These are phyloP conservation scores for Zaprionus ghesquierei DNA, from an alignment of 1,140 invertebrate species.

Conservation along the genomic window DNA sequence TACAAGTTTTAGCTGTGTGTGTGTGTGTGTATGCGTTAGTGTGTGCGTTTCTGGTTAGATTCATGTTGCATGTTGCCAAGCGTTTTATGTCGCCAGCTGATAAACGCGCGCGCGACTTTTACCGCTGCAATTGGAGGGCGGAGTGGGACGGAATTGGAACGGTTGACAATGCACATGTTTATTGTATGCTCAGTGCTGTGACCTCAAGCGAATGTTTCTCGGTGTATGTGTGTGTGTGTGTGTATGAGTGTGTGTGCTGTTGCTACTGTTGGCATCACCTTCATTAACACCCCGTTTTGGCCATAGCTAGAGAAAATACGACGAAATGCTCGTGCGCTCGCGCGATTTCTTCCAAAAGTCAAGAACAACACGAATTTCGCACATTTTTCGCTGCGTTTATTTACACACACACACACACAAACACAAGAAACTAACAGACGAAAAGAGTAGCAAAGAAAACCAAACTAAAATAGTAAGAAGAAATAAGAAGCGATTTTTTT, in stretches of 20 bases:
- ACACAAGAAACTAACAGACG: conserved; percentile 1
- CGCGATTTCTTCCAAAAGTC: conserved; percentile 36
- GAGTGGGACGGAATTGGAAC: neutral
- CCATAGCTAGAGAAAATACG: conserved; percentile 23
- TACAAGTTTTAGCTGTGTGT: conserved; percentile 12
- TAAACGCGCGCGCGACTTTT: conserved; percentile 13
- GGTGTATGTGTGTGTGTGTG: neutral
- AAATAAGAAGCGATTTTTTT: neutral
- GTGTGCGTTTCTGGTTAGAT: neutral
- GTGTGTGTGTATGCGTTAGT: conserved; percentile 5
- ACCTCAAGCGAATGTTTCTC: conserved; percentile 37
- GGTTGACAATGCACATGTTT: conserved; percentile 1
- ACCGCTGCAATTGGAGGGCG: conserved; percentile 9
- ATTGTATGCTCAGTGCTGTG: conserved; percentile 11
- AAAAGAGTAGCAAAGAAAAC: conserved; percentile 13
- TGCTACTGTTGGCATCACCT: conserved; percentile 31
- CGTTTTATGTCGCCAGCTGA: conserved; percentile 20
- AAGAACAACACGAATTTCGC: conserved; percentile 57
- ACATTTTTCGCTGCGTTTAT: conserved; percentile 37
- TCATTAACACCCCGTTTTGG: conserved; percentile 28
- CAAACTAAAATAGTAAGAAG: conserved; percentile 2
- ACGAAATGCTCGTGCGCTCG: conserved; percentile 14
- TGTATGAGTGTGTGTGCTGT: neutral
- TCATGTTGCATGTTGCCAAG: neutral
- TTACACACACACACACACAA: conserved; percentile 2